A percentile compares a stretch with the other conserved stretches of the same genome.
Evolutionary conservation across 1,140 invertebrate species (phyloP).

Genomic region (Fopius arisanus): DNA sequence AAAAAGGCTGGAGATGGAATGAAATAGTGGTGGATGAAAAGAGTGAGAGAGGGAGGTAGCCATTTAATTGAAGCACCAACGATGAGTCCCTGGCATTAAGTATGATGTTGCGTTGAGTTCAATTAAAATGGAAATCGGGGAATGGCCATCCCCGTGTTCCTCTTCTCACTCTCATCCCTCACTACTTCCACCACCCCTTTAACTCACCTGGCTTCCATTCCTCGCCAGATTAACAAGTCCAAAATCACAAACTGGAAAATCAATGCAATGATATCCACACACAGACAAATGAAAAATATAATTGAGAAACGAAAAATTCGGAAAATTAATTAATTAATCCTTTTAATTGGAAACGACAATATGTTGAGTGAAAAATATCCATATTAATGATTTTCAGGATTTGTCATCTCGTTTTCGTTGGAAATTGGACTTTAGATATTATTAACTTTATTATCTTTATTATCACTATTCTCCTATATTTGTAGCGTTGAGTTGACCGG

Average conservation of each 20-base stretch:
- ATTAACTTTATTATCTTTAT: neutral
- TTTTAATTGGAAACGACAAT: neutral
- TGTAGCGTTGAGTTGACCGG: neutral
- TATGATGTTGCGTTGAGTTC: conserved; percentile 63
- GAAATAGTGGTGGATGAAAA: conserved; percentile 42
- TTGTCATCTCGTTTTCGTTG: neutral
- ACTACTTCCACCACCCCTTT: neutral
- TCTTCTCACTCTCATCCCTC: conserved; percentile 1
- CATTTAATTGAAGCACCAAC: conserved; percentile 58
- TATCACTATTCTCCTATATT: neutral
- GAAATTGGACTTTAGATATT: neutral
- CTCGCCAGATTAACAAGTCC: conserved; percentile 31
- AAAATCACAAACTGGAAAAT: conserved; percentile 26
- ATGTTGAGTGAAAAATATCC: neutral
- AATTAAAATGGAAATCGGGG: conserved; percentile 65
- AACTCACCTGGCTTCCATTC: conserved; percentile 6
- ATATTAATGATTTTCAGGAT: neutral
- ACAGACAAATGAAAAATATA: neutral
- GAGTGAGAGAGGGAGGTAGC: neutral
- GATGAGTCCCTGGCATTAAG: conserved; percentile 57
- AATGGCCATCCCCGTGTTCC: conserved; percentile 36
- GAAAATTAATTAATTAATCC: neutral
- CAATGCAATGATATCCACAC: conserved; percentile 31
- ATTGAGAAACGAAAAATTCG: neutral
- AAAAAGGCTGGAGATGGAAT: conserved; percentile 41